phyloP scores from a whole-genome alignment of 2,113 vertebrate genomes.

The Pangasianodon hypophthalmus region DNA sequence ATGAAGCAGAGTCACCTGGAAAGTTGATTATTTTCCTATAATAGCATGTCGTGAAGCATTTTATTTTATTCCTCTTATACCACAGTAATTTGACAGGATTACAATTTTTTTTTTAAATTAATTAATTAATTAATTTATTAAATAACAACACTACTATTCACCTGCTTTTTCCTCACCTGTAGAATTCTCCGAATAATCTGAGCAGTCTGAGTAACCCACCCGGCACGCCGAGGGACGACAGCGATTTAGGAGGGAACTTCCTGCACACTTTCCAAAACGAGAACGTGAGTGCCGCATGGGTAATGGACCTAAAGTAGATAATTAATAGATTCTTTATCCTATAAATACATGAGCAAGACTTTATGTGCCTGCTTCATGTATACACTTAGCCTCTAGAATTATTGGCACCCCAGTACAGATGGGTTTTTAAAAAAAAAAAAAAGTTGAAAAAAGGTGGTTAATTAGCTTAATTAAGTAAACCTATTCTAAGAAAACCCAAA shows the following conservation, averaged over 20 bases:
- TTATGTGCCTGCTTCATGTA: background rate
- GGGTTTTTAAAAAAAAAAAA: background rate
- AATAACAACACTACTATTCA: background rate
- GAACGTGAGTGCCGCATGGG: conserved; percentile 76
- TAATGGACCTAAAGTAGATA: too few species aligned
- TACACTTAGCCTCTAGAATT: background rate
- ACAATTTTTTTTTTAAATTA: background rate
- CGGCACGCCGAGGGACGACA: conserved; percentile 85
- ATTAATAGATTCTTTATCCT: too few species aligned
- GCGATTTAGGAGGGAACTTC: conserved; percentile 87
- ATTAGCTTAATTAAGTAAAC: background rate
- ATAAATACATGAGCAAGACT: background rate
- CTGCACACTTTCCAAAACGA: conserved; percentile 90
- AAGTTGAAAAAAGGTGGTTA: background rate
- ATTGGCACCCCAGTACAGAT: background rate
- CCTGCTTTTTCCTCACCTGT: conserved; percentile 20
- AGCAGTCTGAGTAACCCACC: conserved; percentile 86
- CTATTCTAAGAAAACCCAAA: background rate
- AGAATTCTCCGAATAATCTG: conserved; percentile 90
- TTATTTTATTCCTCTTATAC: background rate
- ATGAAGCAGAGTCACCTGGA: background rate
- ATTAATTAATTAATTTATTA: background rate
- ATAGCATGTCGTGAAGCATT: background rate
- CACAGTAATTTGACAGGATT: background rate
- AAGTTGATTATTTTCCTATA: background rate